A percentile compares a stretch with the other conserved stretches of the same genome.
phyloP scores from a whole-genome alignment of 2,888 invertebrate genomes.

The Tenodera sinensis region DNA sequence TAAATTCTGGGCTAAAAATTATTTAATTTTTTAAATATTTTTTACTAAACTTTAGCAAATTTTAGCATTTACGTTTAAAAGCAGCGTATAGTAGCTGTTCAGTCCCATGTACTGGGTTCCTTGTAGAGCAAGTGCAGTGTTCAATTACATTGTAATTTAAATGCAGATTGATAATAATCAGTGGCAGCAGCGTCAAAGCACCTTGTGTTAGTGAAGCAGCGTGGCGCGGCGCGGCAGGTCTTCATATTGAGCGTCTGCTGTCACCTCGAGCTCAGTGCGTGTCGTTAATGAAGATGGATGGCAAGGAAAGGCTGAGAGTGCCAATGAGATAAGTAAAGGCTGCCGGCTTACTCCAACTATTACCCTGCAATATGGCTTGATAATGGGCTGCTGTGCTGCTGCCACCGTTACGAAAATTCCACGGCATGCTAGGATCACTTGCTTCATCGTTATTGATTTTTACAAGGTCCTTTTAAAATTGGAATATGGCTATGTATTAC shows the following conservation, averaged over 20 bases:
- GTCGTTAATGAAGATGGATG: constrained; percentile 3
- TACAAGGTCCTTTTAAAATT: too few relatives aligned
- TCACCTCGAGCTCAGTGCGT: not conserved
- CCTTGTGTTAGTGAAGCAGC: not conserved
- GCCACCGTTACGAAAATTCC: too few relatives aligned
- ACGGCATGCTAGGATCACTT: too few relatives aligned
- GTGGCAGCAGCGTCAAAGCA: not conserved
- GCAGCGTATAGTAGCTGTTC: too few relatives aligned
- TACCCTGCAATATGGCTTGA: not conserved
- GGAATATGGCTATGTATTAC: too few relatives aligned
- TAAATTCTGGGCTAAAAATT: too few relatives aligned
- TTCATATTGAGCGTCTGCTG: not conserved
- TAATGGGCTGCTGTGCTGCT: not conserved
- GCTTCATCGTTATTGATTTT: too few relatives aligned
- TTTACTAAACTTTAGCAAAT: too few relatives aligned
- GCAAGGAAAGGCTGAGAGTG: not conserved
- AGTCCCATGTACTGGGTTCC: too few relatives aligned
- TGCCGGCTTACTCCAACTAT: not conserved
- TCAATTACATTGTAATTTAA: not conserved
- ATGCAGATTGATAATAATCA: not conserved
- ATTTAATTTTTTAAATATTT: too few relatives aligned
- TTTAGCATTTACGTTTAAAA: too few relatives aligned
- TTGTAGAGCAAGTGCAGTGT: too few relatives aligned
- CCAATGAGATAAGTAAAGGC: not conserved
- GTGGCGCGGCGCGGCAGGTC: not conserved